Percentiles rank a stretch among this genome's conserved stretches.
Evolutionary conservation across 2,113 vertebrate species (phyloP).

Genomic region (Ornithorhynchus anatinus): DNA sequence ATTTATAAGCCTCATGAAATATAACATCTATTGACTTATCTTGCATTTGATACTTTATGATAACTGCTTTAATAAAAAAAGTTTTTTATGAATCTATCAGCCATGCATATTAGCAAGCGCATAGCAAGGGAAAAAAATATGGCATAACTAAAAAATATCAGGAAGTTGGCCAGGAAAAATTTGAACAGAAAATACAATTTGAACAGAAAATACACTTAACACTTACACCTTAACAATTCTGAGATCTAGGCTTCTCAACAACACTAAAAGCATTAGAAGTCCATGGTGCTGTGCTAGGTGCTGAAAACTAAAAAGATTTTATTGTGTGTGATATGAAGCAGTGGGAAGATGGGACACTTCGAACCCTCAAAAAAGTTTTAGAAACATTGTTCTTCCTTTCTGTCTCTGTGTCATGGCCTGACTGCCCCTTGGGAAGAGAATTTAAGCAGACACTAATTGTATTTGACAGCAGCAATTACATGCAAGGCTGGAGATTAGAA

Average conservation of each 20-base stretch:
- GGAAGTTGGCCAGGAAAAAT: too few species aligned
- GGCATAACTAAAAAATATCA: too few species aligned
- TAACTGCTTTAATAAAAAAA: neutral
- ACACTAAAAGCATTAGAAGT: too few species aligned
- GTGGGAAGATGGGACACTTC: constrained; percentile 12
- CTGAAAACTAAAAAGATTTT: constrained; percentile 6
- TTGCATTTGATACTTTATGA: too few species aligned
- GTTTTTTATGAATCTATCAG: neutral
- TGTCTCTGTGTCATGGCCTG: neutral
- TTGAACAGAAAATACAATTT: too few species aligned
- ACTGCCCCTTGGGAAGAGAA: constrained; percentile 50
- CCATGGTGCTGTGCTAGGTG: too few species aligned
- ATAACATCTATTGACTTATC: too few species aligned
- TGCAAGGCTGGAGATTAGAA: constrained; percentile 67
- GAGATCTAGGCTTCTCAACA: too few species aligned
- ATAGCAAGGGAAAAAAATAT: too few species aligned
- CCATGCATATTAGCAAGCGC: neutral
- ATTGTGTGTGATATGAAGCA: constrained; percentile 15
- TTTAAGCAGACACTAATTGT: constrained; percentile 62
- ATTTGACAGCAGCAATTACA: constrained; percentile 76
- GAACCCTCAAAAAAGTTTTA: constrained; percentile 59
- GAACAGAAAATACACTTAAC: too few species aligned
- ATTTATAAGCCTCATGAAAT: too few species aligned
- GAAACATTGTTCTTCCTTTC: neutral
- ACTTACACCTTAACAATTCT: too few species aligned